Conservation (phyloP, 2,113 vertebrate species). For the Sebastes schlegelii region DNA sequence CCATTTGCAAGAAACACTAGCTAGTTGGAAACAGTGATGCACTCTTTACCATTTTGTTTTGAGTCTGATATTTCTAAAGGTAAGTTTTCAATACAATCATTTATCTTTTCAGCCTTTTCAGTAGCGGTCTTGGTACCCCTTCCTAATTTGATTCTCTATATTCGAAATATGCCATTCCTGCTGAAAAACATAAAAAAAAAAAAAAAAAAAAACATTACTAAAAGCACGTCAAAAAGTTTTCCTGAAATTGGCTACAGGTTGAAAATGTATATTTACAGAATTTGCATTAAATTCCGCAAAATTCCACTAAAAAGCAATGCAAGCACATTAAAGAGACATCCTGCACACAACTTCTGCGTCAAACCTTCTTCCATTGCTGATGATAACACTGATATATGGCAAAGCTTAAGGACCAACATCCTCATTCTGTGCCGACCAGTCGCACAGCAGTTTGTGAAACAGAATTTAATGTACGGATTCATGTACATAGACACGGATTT, state of each 20-base stretch:
- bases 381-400: slow-evolving; percentile 30
- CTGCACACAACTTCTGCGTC: not conserved
- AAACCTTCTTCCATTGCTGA: slow-evolving; percentile 12
- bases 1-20: not conserved
- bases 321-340: not conserved
- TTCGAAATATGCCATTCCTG: not conserved
- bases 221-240: not conserved
- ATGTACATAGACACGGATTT: too few relatives aligned
- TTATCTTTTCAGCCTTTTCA: not conserved
- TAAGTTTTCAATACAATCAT: not conserved
- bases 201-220: not conserved
- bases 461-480: too few relatives aligned
- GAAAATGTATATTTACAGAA: not conserved
- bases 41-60: not conserved
- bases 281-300: not conserved
- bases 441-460: too few relatives aligned
- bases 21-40: not conserved
- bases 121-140: not conserved
- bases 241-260: not conserved
- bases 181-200: not conserved
- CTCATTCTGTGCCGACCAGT: not conserved
- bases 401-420: slow-evolving; percentile 25
- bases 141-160: not conserved
- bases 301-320: not conserved
- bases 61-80: not conserved